Evolutionary conservation across 37 sponge, comb jelly and placozoan species (phyloP).

Genomic region (Bolinopsis microptera): DNA sequence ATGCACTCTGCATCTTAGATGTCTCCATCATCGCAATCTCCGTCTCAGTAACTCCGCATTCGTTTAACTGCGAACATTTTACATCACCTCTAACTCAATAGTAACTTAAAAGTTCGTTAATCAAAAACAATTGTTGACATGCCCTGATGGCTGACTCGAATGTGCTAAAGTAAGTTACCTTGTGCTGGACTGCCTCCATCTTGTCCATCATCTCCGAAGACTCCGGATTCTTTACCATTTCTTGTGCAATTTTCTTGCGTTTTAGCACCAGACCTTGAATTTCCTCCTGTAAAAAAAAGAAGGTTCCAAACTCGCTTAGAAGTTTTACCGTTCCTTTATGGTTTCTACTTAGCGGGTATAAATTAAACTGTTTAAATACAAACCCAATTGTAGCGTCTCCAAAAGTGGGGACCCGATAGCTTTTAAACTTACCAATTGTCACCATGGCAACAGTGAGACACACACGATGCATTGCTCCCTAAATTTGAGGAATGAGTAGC

Average conservation of each 20-base stretch:
- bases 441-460: slow-evolving; percentile 5
- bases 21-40: slow-evolving; percentile 63
- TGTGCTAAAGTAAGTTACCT: too few relatives aligned
- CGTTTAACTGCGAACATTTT: slow-evolving; percentile 27
- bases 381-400: background rate
- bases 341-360: background rate
- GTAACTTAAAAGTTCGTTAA: too few relatives aligned
- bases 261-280: slow-evolving; percentile 59
- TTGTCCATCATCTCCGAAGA: slow-evolving; percentile 62
- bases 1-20: slow-evolving; percentile 40
- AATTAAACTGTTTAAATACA: background rate
- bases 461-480: slow-evolving; percentile 4
- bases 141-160: too few relatives aligned
- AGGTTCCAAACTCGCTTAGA: background rate
- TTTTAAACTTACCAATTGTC: slow-evolving; percentile 8
- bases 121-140: too few relatives aligned
- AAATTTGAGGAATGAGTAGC: slow-evolving; percentile 33
- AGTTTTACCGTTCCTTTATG: background rate
- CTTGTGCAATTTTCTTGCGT: slow-evolving; percentile 48
- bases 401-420: background rate
- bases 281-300: slow-evolving; percentile 2
- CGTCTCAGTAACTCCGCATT: slow-evolving; percentile 49
- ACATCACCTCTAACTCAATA: too few relatives aligned
- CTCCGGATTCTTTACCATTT: slow-evolving; percentile 60
- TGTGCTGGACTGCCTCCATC: slow-evolving; percentile 63